These are phyloP conservation scores for Bombus turneri DNA, from an alignment of 1,140 invertebrate genomes.

Conservation along the genomic window DNA sequence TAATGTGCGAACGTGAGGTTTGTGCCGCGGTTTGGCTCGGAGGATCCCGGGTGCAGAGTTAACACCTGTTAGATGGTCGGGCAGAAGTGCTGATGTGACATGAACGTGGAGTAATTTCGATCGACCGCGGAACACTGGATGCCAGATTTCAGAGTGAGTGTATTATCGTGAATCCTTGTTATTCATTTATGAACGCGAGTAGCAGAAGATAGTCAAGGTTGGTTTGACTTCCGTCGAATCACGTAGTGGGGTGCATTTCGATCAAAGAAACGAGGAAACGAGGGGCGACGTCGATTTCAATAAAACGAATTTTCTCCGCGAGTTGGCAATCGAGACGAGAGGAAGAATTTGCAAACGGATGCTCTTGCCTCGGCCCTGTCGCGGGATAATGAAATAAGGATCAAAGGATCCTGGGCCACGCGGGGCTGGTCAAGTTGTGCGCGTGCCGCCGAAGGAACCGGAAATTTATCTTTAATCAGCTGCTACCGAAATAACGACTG, in stretches of 20 bases:
- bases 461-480: conserved; percentile 62
- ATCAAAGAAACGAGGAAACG: conserved; percentile 64
- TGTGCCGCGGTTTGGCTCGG: background rate
- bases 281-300: conserved; percentile 70
- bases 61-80: conserved; percentile 48
- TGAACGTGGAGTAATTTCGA: conserved; percentile 3
- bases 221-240: conserved; percentile 29
- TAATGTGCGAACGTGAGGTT: conserved; percentile 20
- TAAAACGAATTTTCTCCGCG: conserved; percentile 79
- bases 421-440: conserved; percentile 34
- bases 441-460: conserved; percentile 53
- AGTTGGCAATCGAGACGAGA: conserved; percentile 76
- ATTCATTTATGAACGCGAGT: background rate
- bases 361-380: conserved; percentile 57
- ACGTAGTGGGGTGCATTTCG: conserved; percentile 14
- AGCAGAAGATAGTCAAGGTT: background rate
- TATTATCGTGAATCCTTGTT: background rate
- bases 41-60: conserved; percentile 7
- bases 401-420: conserved; percentile 73
- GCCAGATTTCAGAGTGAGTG: background rate
- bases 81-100: conserved; percentile 25
- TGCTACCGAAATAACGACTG: background rate
- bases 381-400: conserved; percentile 81
- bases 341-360: conserved; percentile 80
- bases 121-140: background rate